These are phyloP conservation scores for Phenganax marumi DNA, from an alignment of 92 coral and sea anemone species.

Conservation along the genomic window DNA sequence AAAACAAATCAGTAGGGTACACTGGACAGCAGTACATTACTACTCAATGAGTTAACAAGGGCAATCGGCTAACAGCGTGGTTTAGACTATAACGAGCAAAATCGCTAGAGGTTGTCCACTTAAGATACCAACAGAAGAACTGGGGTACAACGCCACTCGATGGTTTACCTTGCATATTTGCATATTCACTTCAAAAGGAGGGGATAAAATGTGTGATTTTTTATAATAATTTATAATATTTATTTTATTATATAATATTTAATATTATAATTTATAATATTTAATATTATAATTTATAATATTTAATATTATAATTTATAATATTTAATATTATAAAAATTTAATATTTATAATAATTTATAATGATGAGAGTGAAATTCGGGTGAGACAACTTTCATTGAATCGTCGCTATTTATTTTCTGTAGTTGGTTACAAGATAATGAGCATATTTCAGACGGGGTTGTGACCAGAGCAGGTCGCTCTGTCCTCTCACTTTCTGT, in stretches of 20 bases:
- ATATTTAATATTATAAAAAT: too few relatives aligned
- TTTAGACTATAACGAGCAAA: too few relatives aligned
- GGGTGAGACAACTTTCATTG: too few relatives aligned
- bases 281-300: too few relatives aligned
- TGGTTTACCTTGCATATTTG: neutral
- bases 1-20: neutral
- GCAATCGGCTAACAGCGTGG: too few relatives aligned
- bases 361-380: neutral
- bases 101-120: too few relatives aligned
- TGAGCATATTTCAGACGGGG: neutral
- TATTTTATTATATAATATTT: too few relatives aligned
- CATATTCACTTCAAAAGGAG: neutral
- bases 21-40: neutral
- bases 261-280: too few relatives aligned
- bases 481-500: constrained; percentile 14
- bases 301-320: neutral
- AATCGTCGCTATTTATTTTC: neutral
- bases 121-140: too few relatives aligned
- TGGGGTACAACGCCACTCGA: too few relatives aligned
- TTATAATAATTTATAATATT: neutral
- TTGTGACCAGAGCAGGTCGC: constrained; percentile 18
- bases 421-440: constrained; percentile 27
- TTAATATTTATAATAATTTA: too few relatives aligned
- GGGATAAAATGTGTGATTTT: neutral
- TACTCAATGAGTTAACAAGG: neutral